Evolutionary conservation across 2,113 vertebrate genomes (phyloP).

Genomic region (Ranitomeya variabilis): DNA sequence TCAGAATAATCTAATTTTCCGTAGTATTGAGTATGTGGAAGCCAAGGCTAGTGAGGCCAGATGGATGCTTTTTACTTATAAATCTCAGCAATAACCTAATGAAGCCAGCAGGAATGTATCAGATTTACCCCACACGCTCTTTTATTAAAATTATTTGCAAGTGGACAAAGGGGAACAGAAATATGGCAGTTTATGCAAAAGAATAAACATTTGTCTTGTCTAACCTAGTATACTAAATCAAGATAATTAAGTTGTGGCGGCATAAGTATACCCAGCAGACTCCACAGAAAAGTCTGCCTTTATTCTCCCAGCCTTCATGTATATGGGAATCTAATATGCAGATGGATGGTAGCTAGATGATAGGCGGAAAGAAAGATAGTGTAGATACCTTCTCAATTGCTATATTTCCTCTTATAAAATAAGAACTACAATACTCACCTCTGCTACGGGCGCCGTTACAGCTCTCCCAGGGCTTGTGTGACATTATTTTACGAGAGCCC

Average conservation of each 20-base stretch:
- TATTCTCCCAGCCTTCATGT: background rate
- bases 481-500: no score
- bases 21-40: slow-evolving; percentile 74
- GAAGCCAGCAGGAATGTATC: slow-evolving; percentile 70
- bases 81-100: slow-evolving; percentile 74
- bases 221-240: background rate
- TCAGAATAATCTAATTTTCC: slow-evolving; percentile 83
- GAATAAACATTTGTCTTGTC: slow-evolving; percentile 23
- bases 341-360: background rate
- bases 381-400: no score
- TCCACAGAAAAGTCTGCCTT: background rate
- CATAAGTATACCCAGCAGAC: background rate
- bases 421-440: no score
- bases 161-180: slow-evolving; percentile 33
- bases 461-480: no score
- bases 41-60: slow-evolving; percentile 76
- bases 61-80: slow-evolving; percentile 77
- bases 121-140: slow-evolving; percentile 26
- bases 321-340: background rate
- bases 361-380: background rate
- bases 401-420: no score
- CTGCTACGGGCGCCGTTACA: no score
- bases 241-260: slow-evolving; percentile 17
- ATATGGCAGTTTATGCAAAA: slow-evolving; percentile 36
- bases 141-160: slow-evolving; percentile 49